phyloP scores from a whole-genome alignment of 35 echinoderm and acorn worm genomes.

The Nesometra sesokonis region DNA sequence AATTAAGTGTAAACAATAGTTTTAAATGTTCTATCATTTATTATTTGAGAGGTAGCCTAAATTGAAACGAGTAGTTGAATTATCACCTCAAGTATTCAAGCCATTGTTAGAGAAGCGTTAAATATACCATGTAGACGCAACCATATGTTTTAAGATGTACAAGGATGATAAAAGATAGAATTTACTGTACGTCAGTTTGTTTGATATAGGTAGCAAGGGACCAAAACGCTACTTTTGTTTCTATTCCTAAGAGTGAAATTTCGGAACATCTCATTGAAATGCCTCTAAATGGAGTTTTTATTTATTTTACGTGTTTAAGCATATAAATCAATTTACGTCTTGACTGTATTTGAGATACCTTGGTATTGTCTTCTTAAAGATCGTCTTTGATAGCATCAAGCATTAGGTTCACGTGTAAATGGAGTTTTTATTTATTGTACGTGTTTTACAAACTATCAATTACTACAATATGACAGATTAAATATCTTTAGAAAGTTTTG shows the following conservation, averaged over 20 bases:
- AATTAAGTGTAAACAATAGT: background rate
- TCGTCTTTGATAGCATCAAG: too few species aligned
- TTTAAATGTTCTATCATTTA: background rate
- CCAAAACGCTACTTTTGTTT: background rate
- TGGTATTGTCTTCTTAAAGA: too few species aligned
- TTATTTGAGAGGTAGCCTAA: background rate
- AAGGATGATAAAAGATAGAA: background rate
- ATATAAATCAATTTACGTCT: background rate
- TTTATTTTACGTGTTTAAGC: background rate
- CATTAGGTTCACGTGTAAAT: too few species aligned
- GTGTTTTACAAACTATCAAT: background rate
- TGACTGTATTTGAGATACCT: too few species aligned
- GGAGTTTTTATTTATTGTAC: background rate
- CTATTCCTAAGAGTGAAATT: background rate
- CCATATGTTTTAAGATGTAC: background rate
- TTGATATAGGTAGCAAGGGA: background rate
- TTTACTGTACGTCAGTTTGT: background rate
- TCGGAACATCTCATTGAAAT: background rate
- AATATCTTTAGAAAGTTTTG: too few species aligned
- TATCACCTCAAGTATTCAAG: background rate
- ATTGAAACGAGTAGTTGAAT: background rate
- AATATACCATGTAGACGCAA: background rate
- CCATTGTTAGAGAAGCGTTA: background rate
- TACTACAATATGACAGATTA: too few species aligned
- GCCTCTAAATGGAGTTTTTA: background rate